Conservation (phyloP, 1,140 invertebrate species). For the Papilio machaon region DNA sequence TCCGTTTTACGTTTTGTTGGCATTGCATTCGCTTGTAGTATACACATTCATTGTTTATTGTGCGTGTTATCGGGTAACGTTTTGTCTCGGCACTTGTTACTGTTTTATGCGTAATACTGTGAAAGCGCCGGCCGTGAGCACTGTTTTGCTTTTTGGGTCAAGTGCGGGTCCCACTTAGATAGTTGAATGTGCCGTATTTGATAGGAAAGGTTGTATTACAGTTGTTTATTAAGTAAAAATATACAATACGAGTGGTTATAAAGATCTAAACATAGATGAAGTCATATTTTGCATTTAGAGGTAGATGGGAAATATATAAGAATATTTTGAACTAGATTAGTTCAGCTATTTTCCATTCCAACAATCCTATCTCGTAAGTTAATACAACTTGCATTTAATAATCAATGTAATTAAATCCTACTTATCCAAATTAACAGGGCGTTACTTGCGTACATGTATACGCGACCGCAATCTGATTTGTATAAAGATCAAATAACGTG, state of each 20-base stretch:
- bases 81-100: constrained; percentile 4
- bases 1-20: constrained; percentile 17
- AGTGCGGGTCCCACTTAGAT: constrained; percentile 49
- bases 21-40: neutral
- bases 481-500: constrained; percentile 33
- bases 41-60: constrained; percentile 11
- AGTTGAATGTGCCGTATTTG: constrained; percentile 22
- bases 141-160: constrained; percentile 54
- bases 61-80: constrained; percentile 5
- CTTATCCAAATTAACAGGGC: neutral
- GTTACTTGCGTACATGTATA: neutral
- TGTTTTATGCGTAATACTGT: constrained; percentile 18
- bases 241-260: too few relatives aligned
- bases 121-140: constrained; percentile 41
- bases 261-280: too few relatives aligned
- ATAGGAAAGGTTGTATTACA: neutral
- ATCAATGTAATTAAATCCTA: neutral
- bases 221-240: neutral
- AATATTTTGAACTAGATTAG: too few relatives aligned
- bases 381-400: neutral
- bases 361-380: too few relatives aligned
- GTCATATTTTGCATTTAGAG: too few relatives aligned
- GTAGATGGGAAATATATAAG: too few relatives aligned
- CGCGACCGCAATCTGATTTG: constrained; percentile 32
- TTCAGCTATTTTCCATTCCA: too few relatives aligned